Evolutionary conservation across 1,140 invertebrate species (phyloP).

Genomic region (Rhagoletis zephyria): DNA sequence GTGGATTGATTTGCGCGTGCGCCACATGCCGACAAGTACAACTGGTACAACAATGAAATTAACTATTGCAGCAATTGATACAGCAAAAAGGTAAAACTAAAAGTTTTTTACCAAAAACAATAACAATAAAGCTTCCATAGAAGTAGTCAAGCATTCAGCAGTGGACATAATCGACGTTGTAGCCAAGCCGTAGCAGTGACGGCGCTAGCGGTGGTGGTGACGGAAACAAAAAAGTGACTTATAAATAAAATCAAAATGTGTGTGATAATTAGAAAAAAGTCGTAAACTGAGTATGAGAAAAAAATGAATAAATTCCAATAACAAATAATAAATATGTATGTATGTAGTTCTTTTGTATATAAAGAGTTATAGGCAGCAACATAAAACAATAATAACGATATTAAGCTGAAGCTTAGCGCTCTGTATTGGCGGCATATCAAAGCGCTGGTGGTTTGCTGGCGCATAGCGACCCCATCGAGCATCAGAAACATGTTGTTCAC

Average conservation of each 20-base stretch:
- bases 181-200: no score
- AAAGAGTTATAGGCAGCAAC: neutral
- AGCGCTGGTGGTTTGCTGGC: neutral
- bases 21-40: neutral
- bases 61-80: neutral
- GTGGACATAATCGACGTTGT: no score
- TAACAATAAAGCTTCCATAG: neutral
- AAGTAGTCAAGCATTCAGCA: neutral
- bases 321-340: no score
- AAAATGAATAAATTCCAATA: no score
- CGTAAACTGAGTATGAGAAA: no score
- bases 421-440: neutral
- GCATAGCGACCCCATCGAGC: neutral
- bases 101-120: neutral
- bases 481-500: neutral
- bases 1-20: neutral
- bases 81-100: neutral
- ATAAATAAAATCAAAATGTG: no score
- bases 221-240: no score
- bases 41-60: slow-evolving; percentile 5
- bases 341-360: no score
- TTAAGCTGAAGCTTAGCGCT: neutral
- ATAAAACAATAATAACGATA: neutral
- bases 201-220: no score
- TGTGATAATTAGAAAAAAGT: no score